phyloP scores from a whole-genome alignment of 2,888 invertebrate genomes.

The Eristalinus sepulchralis region DNA sequence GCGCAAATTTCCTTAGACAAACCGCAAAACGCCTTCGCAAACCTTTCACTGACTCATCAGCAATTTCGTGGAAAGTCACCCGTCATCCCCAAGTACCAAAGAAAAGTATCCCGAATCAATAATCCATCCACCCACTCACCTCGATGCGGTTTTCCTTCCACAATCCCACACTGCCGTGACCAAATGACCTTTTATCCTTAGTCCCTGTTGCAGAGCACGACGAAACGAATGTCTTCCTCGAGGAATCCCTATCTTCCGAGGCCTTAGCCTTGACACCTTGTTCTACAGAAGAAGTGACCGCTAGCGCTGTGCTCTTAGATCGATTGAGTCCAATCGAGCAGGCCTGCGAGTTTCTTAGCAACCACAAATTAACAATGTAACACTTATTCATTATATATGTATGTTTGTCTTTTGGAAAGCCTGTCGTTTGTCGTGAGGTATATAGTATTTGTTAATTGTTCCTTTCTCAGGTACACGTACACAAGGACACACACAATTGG shows the following conservation, averaged over 20 bases:
- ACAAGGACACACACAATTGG: not conserved
- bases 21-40: not conserved
- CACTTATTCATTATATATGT: slow-evolving; percentile 44
- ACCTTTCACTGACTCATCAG: not conserved
- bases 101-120: slow-evolving; percentile 1
- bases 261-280: not conserved
- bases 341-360: slow-evolving; percentile 35
- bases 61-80: not conserved
- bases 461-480: not conserved
- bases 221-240: not conserved
- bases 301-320: not conserved
- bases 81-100: too few species aligned
- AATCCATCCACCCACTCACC: slow-evolving; percentile 22
- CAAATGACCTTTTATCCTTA: slow-evolving; percentile 45
- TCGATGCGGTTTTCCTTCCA: slow-evolving; percentile 20
- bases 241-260: slow-evolving; percentile 7
- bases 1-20: not conserved
- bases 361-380: slow-evolving; percentile 28
- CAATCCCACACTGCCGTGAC: slow-evolving; percentile 18
- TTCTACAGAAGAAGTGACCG: not conserved
- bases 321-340: slow-evolving; percentile 24
- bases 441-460: not conserved
- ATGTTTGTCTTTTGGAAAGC: not conserved
- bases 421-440: not conserved
- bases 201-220: slow-evolving; percentile 30